Evolutionary conservation across 2,113 vertebrate species (phyloP).

Genomic region (Picathartes gymnocephalus): DNA sequence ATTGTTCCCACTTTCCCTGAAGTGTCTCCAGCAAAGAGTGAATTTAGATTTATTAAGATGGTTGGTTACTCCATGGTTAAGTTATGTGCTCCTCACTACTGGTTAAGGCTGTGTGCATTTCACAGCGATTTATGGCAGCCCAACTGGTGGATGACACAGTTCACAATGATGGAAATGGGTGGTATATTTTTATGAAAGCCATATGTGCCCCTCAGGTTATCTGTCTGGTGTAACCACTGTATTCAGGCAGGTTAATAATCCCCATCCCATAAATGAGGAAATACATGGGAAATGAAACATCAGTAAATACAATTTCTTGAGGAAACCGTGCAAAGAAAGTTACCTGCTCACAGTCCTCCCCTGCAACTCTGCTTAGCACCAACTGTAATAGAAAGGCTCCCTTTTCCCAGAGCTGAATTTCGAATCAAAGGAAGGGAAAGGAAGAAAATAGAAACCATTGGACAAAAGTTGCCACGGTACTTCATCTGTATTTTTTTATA

Average conservation of each 20-base stretch:
- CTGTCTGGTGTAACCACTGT: neutral
- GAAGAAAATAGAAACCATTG: neutral
- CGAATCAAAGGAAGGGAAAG: neutral
- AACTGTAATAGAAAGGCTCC: neutral
- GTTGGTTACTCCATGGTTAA: neutral
- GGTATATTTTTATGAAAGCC: constrained; percentile 24
- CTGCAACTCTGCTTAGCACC: neutral
- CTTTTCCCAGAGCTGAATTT: neutral
- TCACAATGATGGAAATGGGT: neutral
- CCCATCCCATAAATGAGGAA: neutral
- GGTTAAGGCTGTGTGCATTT: constrained; percentile 21
- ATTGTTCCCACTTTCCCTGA: neutral
- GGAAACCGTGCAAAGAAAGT: constrained; percentile 13
- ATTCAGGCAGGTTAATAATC: constrained; percentile 16
- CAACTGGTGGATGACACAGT: neutral
- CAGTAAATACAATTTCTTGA: neutral
- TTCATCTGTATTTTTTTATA: neutral
- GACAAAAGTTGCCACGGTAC: neutral
- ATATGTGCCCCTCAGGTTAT: constrained; percentile 21
- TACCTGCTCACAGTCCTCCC: neutral
- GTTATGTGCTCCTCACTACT: neutral
- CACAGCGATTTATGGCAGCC: constrained; percentile 29
- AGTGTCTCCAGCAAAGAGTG: neutral
- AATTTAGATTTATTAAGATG: constrained; percentile 26
- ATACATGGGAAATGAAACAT: constrained; percentile 23